Conservation (phyloP, 2,113 vertebrate genomes). For the Nannospalax galili region DNA sequence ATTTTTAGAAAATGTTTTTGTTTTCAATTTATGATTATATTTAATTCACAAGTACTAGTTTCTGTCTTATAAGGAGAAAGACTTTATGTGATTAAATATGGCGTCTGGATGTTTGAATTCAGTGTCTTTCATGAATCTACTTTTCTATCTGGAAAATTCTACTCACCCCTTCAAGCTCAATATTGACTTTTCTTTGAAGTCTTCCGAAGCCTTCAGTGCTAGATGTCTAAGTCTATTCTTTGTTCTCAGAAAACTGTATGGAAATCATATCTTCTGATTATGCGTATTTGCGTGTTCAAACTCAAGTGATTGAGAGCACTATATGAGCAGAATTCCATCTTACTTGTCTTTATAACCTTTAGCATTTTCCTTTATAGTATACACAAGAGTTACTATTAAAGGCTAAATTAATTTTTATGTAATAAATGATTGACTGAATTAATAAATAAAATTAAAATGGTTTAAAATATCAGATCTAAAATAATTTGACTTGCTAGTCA, state of each 20-base stretch:
- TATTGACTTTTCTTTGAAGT: neutral
- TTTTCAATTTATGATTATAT: slow-evolving; percentile 51
- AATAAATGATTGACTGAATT: neutral
- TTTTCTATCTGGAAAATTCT: slow-evolving; percentile 42
- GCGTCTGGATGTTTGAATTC: slow-evolving; percentile 32
- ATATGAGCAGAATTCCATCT: neutral
- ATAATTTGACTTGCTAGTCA: neutral
- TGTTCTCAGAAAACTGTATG: slow-evolving; percentile 35
- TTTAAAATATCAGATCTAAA: slow-evolving; percentile 46
- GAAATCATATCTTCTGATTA: neutral
- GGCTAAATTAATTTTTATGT: neutral
- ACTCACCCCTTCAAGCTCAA: slow-evolving; percentile 43
- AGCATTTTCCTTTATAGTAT: neutral
- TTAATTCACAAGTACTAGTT: slow-evolving; percentile 21
- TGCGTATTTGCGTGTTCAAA: neutral
- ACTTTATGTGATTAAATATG: slow-evolving; percentile 35
- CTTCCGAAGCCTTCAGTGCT: neutral
- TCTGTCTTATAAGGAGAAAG: slow-evolving; percentile 40
- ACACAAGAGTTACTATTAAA: neutral
- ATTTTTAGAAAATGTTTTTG: slow-evolving; percentile 37
- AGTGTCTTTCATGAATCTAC: slow-evolving; percentile 14
- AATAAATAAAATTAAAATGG: neutral
- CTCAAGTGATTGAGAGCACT: neutral
- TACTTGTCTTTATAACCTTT: neutral
- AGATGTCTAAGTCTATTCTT: neutral